Evolutionary conservation across 1,140 invertebrate species (phyloP), one percentile per base, ranked within the genome.

Genomic region (Zaprionus vittiger): DNA sequence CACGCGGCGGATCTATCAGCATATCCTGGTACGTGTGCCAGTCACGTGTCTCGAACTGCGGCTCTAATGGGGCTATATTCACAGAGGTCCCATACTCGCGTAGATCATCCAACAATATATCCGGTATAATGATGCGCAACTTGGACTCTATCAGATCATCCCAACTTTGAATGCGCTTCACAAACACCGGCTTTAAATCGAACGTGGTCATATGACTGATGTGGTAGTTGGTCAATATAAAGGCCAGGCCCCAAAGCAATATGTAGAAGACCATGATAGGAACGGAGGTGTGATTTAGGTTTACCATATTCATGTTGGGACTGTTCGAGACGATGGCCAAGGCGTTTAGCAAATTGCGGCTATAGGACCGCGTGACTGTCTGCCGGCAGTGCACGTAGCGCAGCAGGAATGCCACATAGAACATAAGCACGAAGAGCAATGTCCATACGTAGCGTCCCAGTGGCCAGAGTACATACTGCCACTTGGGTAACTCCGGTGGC

Each of bases 391-490:
- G 85, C 2, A 92, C 49, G 12, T 62, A 81, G 31, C 70, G 77
- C 66, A 91, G 71, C n/a, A 92, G 71, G 0, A 92, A 49, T 2
- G 80, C 83, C 38, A 92, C 68, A 34, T 90, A 90, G 60, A 92
- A 78, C n/a, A 76, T 79, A 15, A 67, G 68, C 11, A 91, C 12
- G 20, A 92, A 61, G 2, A 90, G 20, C 0, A 52, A 54, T 0
- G 73, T 49, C 89, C 91, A 92, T 7, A 91, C 79, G 34, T 80
- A 92, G 1, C 69, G 75, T 6, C 85, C 91, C 61, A 92, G 49
- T 0, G 91, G 91, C 91, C 91, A 92, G 1, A 92, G 74, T 41
- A 92, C 59, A 38, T 92, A 92, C 77, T 79, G 77, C 85, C 83
- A 92, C 44, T 90, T 91, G 62, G 91, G 84, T 57, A 92, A 24